Evolutionary conservation across 2,113 vertebrate species (phyloP).

Genomic region (Martes martes): DNA sequence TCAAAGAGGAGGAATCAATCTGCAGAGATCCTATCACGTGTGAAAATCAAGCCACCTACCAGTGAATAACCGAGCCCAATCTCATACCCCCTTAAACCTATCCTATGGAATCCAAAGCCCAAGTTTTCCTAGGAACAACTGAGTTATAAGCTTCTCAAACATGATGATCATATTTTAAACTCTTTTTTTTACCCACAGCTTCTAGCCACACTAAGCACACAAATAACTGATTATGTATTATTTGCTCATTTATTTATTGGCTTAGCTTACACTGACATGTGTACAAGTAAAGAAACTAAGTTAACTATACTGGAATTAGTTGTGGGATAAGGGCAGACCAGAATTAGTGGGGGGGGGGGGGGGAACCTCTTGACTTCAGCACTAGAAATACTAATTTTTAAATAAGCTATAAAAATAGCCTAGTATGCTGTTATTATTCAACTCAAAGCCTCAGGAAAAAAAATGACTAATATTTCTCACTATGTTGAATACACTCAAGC

Average conservation of each 20-base stretch:
- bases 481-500: neutral
- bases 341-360: neutral
- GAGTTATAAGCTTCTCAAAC: neutral
- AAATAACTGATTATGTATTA: neutral
- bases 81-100: rapidly evolving
- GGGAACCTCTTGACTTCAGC: neutral
- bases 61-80: rapidly evolving
- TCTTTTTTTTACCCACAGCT: neutral
- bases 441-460: neutral
- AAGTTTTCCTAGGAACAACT: neutral
- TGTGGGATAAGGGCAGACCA: neutral
- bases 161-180: neutral
- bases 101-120: neutral
- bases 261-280: neutral
- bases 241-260: neutral
- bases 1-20: neutral
- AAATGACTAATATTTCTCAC: slow-evolving; percentile 16
- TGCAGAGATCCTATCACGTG: neutral
- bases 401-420: slow-evolving; percentile 2
- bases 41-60: no score
- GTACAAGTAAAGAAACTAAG: neutral
- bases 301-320: neutral
- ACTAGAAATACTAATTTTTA: slow-evolving; percentile 7
- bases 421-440: neutral
- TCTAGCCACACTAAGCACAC: neutral